Conservation (phyloP, 2,113 vertebrate species). For the Opisthocomus hoazin region DNA sequence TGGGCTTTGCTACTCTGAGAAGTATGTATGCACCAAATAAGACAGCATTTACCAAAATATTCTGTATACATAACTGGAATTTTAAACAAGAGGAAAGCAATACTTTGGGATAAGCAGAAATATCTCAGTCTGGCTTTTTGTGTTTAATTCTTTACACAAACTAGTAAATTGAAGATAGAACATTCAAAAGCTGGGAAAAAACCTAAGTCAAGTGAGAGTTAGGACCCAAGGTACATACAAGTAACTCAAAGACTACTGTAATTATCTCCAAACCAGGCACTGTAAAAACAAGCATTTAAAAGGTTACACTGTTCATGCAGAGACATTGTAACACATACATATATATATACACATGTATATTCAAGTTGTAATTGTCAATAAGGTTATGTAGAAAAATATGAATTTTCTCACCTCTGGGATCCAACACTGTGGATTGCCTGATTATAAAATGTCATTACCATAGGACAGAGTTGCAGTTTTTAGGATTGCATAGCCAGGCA, state of each 20-base stretch:
- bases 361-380: not conserved
- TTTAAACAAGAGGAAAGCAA: not conserved
- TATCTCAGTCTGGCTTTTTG: not conserved
- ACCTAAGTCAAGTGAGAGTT: not conserved
- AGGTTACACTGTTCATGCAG: not conserved
- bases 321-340: not conserved
- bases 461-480: not conserved
- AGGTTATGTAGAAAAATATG: not conserved
- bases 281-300: not conserved
- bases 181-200: not conserved
- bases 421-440: not conserved
- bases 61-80: not conserved
- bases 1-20: not conserved
- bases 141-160: not conserved
- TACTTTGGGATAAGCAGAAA: not conserved
- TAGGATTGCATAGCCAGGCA: not conserved
- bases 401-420: not conserved
- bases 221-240: not conserved
- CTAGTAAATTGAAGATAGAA: not conserved
- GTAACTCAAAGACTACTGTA: not conserved
- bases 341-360: not conserved
- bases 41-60: not conserved
- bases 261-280: not conserved
- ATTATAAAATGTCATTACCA: not conserved
- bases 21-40: not conserved